These are phyloP conservation scores for Clupea harengus DNA, from an alignment of 2,113 vertebrate genomes.

Conservation along the genomic window DNA sequence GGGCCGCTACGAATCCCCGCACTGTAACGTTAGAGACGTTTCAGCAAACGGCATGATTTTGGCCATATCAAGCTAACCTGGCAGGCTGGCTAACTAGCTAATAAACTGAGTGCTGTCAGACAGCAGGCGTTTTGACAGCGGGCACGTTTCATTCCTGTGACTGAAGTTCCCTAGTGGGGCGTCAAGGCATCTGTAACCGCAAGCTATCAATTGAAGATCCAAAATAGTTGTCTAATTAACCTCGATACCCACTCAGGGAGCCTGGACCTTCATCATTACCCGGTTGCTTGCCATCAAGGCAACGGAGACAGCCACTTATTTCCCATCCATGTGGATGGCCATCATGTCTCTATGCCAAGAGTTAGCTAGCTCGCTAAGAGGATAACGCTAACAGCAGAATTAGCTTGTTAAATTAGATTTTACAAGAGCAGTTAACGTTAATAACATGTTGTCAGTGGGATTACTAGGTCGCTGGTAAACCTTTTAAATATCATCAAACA, in stretches of 20 bases:
- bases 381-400: background rate
- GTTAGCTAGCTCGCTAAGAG: background rate
- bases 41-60: slow-evolving; percentile 50
- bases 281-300: background rate
- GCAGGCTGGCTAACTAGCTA: slow-evolving; percentile 9
- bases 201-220: background rate
- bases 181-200: background rate
- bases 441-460: background rate
- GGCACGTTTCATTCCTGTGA: slow-evolving; percentile 2
- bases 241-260: background rate
- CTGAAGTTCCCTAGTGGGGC: background rate
- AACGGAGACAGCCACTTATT: background rate
- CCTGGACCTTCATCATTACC: background rate
- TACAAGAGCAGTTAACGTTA: background rate
- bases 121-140: slow-evolving; percentile 6
- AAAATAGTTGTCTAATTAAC: background rate
- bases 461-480: background rate
- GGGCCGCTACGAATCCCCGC: slow-evolving; percentile 59
- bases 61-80: slow-evolving; percentile 32
- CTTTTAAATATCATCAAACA: background rate
- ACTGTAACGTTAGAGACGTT: slow-evolving; percentile 25
- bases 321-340: background rate
- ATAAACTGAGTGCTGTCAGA: background rate
- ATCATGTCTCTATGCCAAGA: background rate
- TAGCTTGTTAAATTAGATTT: background rate